Evolutionary conservation across 2,113 vertebrate species (phyloP).

Genomic region (Tretioscincus oriximinensis): DNA sequence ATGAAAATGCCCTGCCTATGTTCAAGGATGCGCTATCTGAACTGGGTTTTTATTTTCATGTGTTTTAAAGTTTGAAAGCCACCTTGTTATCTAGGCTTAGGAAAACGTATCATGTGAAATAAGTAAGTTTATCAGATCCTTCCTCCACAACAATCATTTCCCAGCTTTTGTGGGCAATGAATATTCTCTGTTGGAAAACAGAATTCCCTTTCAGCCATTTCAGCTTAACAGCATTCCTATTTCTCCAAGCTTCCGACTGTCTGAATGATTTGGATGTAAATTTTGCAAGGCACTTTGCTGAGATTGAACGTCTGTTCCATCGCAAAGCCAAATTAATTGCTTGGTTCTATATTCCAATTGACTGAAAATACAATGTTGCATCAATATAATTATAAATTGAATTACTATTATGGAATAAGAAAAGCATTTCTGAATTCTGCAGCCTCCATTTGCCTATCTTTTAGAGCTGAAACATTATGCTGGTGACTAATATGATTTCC

Average conservation of each 20-base stretch:
- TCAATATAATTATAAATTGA: conserved; percentile 73
- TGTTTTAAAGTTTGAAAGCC: background rate
- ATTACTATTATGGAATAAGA: conserved; percentile 69
- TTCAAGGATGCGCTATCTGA: background rate
- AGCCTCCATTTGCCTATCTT: conserved; percentile 32
- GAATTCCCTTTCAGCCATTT: background rate
- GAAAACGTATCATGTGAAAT: background rate
- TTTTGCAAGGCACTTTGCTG: conserved; percentile 15
- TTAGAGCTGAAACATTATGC: background rate
- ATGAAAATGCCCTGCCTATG: background rate
- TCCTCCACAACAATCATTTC: background rate
- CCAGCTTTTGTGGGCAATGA: background rate
- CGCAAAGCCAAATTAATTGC: conserved; percentile 58
- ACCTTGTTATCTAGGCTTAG: background rate
- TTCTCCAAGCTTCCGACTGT: background rate
- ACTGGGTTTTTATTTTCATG: background rate
- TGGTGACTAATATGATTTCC: background rate
- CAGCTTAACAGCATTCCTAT: background rate
- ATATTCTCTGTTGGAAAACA: background rate
- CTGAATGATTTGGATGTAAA: conserved; percentile 11
- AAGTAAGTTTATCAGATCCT: background rate
- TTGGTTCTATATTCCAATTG: conserved; percentile 64
- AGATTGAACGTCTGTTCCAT: conserved; percentile 16
- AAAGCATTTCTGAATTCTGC: conserved; percentile 56
- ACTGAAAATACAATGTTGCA: conserved; percentile 51